Percentiles rank a stretch among this genome's conserved stretches.
Evolutionary conservation across 2,888 invertebrate genomes (phyloP).

Genomic region (Flabesymbios commensalis): DNA sequence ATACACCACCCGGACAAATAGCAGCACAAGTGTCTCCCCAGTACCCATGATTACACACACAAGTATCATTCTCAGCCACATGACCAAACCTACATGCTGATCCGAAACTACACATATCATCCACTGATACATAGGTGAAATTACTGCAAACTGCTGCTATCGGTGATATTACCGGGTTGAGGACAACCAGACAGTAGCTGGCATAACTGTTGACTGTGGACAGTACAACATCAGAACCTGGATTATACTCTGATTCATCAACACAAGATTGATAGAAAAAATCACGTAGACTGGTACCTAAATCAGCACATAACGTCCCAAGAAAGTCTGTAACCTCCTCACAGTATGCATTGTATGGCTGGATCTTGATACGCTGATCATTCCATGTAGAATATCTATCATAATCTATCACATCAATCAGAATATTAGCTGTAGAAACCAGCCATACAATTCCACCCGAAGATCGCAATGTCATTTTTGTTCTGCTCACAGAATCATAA

Average conservation of each 20-base stretch:
- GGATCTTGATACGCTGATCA: neutral
- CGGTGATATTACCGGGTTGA: neutral
- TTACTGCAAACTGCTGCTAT: neutral
- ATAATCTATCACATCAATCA: too few relatives aligned
- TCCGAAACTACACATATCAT: neutral
- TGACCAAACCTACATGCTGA: conserved; percentile 22
- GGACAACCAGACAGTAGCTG: neutral
- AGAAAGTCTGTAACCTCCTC: too few relatives aligned
- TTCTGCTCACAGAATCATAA: neutral
- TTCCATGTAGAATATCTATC: too few relatives aligned
- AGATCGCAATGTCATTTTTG: neutral
- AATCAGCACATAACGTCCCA: too few relatives aligned
- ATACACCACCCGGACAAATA: conserved; percentile 34
- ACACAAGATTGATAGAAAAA: too few relatives aligned
- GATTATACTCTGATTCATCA: too few relatives aligned
- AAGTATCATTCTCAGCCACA: conserved; percentile 15
- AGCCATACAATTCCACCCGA: neutral
- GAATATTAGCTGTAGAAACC: neutral
- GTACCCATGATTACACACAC: conserved; percentile 34
- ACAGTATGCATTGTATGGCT: too few relatives aligned
- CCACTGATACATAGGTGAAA: neutral
- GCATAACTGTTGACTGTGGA: neutral
- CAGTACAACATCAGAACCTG: neutral
- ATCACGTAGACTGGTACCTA: too few relatives aligned
- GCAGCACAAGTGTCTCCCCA: conserved; percentile 36